Percentiles rank a stretch among this genome's conserved stretches.
Evolutionary conservation across 2,797 vertebrate species (phyloP).

Genomic region (Peromyscus eremicus): DNA sequence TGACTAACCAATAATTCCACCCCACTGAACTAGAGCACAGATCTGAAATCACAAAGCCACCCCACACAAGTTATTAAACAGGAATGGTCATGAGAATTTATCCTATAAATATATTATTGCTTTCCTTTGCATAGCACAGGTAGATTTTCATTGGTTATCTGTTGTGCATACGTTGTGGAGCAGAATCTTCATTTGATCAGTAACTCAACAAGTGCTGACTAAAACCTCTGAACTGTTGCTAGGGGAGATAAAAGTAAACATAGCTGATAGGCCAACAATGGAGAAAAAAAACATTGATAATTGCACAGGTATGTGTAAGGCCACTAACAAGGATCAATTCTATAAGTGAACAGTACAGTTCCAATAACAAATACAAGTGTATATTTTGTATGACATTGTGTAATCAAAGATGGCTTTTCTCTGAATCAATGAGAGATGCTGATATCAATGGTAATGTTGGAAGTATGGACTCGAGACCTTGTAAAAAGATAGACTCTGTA

Average conservation of each 20-base stretch:
- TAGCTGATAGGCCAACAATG: neutral
- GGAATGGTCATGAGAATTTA: slow-evolving; percentile 60
- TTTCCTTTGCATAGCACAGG: slow-evolving; percentile 68
- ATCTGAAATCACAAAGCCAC: slow-evolving; percentile 60
- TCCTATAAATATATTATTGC: slow-evolving; percentile 61
- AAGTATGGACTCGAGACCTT: neutral
- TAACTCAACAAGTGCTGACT: neutral
- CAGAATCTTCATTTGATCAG: slow-evolving; percentile 27
- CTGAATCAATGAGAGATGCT: neutral
- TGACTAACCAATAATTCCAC: slow-evolving; percentile 48
- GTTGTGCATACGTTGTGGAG: slow-evolving; percentile 11
- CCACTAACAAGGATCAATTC: neutral
- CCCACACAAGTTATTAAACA: slow-evolving; percentile 72
- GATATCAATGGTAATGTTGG: neutral
- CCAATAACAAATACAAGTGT: neutral
- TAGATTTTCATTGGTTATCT: slow-evolving; percentile 69
- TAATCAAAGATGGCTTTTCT: neutral
- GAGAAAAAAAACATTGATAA: neutral
- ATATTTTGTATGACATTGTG: neutral
- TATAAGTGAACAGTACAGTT: neutral
- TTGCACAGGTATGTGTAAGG: neutral
- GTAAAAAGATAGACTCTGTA: neutral
- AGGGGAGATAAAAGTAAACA: neutral
- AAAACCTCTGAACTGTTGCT: neutral
- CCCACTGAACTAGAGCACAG: slow-evolving; percentile 73